A percentile compares a stretch with the other conserved stretches of the same genome.
Evolutionary conservation across 2,888 invertebrate species (phyloP).

Genomic region (Pocota personata): DNA sequence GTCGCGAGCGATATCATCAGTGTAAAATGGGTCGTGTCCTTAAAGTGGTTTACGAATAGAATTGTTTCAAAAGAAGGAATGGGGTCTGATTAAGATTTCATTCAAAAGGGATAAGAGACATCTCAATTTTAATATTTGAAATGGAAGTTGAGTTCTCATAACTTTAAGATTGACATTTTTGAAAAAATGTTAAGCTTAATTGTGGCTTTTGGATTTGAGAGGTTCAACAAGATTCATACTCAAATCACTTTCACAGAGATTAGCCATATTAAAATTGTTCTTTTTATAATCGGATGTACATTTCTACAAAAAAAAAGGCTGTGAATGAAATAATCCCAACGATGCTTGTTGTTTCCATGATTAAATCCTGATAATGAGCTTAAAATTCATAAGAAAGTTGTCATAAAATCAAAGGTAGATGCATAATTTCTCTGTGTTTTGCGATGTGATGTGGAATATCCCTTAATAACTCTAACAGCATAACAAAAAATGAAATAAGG

Average conservation of each 20-base stretch:
- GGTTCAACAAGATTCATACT: too few relatives aligned
- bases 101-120: background rate
- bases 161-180: background rate
- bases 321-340: background rate
- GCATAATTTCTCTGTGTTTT: background rate
- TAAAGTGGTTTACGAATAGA: constrained; percentile 34
- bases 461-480: background rate
- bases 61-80: background rate
- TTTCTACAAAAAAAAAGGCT: background rate
- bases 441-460: background rate
- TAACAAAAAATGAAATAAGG: background rate
- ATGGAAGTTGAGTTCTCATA: background rate
- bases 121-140: background rate
- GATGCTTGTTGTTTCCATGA: background rate
- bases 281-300: background rate
- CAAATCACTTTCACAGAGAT: background rate
- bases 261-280: background rate
- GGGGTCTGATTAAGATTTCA: background rate
- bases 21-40: constrained; percentile 41
- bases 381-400: background rate
- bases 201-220: too few relatives aligned
- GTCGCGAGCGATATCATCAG: constrained; percentile 36
- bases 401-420: background rate
- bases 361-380: background rate
- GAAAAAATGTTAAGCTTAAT: background rate